phyloP scores from a whole-genome alignment of 2,888 invertebrate species.

The Gastrophysa polygoni region DNA sequence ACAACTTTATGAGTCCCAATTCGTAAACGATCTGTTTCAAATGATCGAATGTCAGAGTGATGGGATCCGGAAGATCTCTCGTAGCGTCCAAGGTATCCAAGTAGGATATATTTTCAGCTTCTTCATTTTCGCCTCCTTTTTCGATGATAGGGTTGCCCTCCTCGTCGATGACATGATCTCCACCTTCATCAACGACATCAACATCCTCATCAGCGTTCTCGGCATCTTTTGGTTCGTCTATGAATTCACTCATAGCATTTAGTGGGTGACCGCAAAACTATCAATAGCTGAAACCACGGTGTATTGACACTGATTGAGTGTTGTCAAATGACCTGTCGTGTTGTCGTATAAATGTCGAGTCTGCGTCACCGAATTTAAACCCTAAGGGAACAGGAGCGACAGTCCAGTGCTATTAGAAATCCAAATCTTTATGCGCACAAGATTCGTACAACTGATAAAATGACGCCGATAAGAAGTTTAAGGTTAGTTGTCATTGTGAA shows the following conservation, averaged over 20 bases:
- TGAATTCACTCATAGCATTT: background rate
- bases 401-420: too few species aligned
- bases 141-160: background rate
- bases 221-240: background rate
- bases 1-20: constrained; percentile 64
- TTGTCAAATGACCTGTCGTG: too few species aligned
- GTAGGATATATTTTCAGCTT: constrained; percentile 48
- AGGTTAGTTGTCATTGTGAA: too few species aligned
- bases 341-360: too few species aligned
- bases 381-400: too few species aligned
- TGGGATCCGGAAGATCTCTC: constrained; percentile 49
- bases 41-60: constrained; percentile 60
- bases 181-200: background rate
- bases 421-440: too few species aligned
- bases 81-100: constrained; percentile 52
- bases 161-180: background rate
- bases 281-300: too few species aligned
- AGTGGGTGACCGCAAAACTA: too few species aligned
- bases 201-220: background rate
- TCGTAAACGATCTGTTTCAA: constrained; percentile 65
- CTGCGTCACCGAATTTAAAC: too few species aligned
- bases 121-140: constrained; percentile 20
- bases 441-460: too few species aligned
- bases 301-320: too few species aligned
- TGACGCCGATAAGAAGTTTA: too few species aligned